These are phyloP conservation scores for Ammodytes dubius DNA, from an alignment of 2,113 vertebrate genomes.

Conservation along the genomic window DNA sequence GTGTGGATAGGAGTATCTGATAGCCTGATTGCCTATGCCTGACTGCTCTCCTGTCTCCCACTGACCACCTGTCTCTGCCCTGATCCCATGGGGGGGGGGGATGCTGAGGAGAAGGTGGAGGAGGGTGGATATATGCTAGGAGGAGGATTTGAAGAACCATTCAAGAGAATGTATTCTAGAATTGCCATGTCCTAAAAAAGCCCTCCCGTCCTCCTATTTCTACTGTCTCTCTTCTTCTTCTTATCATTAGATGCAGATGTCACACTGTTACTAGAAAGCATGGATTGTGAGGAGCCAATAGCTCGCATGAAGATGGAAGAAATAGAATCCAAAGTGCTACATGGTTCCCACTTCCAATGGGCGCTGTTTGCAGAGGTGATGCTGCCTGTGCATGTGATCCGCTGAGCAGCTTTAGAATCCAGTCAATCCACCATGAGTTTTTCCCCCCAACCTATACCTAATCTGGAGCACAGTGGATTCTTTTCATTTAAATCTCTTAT, in stretches of 20 bases:
- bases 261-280: constrained; percentile 20
- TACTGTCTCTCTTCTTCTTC: not conserved
- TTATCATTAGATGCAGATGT: constrained; percentile 34
- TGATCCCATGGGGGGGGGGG: constrained; percentile 61
- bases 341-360: constrained; percentile 37
- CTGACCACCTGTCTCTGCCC: constrained; percentile 80
- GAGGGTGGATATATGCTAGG: constrained; percentile 39
- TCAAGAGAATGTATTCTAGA: constrained; percentile 61
- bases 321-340: constrained; percentile 24
- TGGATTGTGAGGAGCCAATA: constrained; percentile 38
- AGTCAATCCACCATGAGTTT: constrained; percentile 13
- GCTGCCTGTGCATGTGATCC: constrained; percentile 57
- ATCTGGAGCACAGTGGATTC: constrained; percentile 74
- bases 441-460: constrained; percentile 36
- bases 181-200: constrained; percentile 36
- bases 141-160: constrained; percentile 54
- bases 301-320: constrained; percentile 29
- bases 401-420: constrained; percentile 60
- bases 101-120: constrained; percentile 31
- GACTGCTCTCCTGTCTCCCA: constrained; percentile 74
- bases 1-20: constrained; percentile 79
- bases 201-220: constrained; percentile 17
- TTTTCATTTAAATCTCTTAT: constrained; percentile 78
- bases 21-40: constrained; percentile 80
- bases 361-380: constrained; percentile 49